Base-by-base conservation (phyloP, 2,888 invertebrate genomes). In the Tiliacea citrago region DNA sequence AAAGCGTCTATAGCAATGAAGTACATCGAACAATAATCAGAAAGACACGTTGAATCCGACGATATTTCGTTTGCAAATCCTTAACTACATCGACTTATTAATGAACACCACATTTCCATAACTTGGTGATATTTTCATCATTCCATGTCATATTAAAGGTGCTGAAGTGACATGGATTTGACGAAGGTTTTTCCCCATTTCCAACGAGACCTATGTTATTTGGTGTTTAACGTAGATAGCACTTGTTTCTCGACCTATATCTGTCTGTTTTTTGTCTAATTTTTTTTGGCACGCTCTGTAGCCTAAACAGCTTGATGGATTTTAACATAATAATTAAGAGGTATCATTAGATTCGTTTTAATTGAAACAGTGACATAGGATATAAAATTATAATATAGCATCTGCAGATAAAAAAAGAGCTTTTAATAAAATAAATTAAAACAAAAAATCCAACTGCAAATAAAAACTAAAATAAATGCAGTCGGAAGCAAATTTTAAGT, bases 91-190 rank as follows among this genome's bases (percentile, higher is more conserved):
- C 18, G 49, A 75, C 62, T 68, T 79, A 75, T 80, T 82, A 75
- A 71, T 68, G 68, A 79, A 55, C 42, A 69, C 67, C 73, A 29
- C 53, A 84, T 87, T 85, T 79, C 72, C 74, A 82, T 70, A 83
- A 72, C 24, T 51, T 61, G 63, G n/a, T 73, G 42, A 86, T 86
- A 82, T 85, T 82, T 79, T 78, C 76, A 79, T 71, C 49, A 42
- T 55, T 82, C 62, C 66, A 73, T 72, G 79, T 81, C 86, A 71
- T 53, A 73, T 78, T 76, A 78, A 71, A 75, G 65, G 60, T 73
- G 63, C 18, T 62, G 57, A 79, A 68, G 67, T 86, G 88, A 88
- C 90, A 82, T 85, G 88, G 85, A 89, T 90, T 89, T 90, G 90
- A 90, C 88, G 85, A 84, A 84, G 89, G 89, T 88, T 81, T 88